These are phyloP conservation scores for Phoeniculus purpureus DNA, from an alignment of 2,797 vertebrate species.

Conservation along the genomic window DNA sequence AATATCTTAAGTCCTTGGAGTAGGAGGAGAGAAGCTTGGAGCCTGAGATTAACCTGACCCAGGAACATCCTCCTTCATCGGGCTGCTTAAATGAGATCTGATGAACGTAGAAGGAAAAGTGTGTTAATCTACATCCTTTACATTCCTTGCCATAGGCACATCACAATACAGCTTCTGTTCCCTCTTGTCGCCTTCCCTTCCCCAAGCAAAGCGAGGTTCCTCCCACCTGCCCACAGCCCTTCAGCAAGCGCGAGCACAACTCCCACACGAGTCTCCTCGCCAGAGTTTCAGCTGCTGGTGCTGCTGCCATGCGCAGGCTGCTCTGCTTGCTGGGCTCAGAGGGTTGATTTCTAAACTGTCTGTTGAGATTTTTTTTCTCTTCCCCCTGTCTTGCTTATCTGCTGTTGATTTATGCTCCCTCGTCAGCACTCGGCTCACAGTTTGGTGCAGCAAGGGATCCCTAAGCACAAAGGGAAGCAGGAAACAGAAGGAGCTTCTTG, in stretches of 20 bases:
- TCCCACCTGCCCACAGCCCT: constrained; percentile 60
- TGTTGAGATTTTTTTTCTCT: neutral
- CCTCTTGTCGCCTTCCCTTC: neutral
- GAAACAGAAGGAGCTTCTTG: neutral
- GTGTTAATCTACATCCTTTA: neutral
- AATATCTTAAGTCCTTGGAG: neutral
- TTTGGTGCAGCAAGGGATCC: neutral
- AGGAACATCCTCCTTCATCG: neutral
- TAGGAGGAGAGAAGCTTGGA: neutral
- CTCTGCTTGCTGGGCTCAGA: neutral
- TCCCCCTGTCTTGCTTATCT: neutral
- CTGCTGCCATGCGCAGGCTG: constrained; percentile 16
- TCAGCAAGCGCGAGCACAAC: neutral
- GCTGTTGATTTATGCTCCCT: neutral
- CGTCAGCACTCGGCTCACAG: neutral
- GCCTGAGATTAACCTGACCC: neutral
- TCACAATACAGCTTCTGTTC: constrained; percentile 41
- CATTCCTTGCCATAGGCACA: neutral
- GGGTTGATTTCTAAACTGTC: neutral
- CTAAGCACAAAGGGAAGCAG: neutral
- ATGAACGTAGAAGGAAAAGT: neutral
- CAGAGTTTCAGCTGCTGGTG: constrained; percentile 40
- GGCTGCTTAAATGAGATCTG: neutral
- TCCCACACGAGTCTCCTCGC: constrained; percentile 28
- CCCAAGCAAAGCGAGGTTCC: neutral